Evolutionary conservation across 2,888 invertebrate species (phyloP), one percentile per base, ranked within the genome.

Genomic region (Apotomis turbidana): DNA sequence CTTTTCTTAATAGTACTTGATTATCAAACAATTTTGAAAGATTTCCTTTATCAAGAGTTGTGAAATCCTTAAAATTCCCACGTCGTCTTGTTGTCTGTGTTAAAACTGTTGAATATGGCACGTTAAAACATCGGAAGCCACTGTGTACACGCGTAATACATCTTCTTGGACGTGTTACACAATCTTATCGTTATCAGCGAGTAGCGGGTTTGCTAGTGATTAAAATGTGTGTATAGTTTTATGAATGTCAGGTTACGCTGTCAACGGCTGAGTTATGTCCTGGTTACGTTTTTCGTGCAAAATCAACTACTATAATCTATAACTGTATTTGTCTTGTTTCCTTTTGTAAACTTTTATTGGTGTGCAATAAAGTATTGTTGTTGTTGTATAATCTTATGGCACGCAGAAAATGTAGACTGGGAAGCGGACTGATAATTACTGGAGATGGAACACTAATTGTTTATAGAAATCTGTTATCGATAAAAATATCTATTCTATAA

Each of bases 151-250:
- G 64, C 49, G 67, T 67, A 54, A 61, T 62, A 61, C 15, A 57
- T 66, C 58, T 63, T 44, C 49, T 62, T 41, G 12, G 62, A 52
- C 63, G 63, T 64, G 68, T 68, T 49, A 62, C 49, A 68, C 64
- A 70, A 73, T 68, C 70, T 70, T 70, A 66, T 73, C 70, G 61
- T 57, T 73, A 71, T 71, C 60, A 41, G 44, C 51, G 44, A 49
- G 49, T 66, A 57, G 66, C 60, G 64, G 38, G 70, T 54, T 64
- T 70, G 59, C 52, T 27, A 59, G 27, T 41, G 59, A 64, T 70
- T 60, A 64, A 12, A 70, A n/a, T 68, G 62, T 59, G 62, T 68
- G 44, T 38, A 58, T n/a, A 62, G 68, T 68, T 38, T 71, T 68
- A 62, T 38, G 55, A 54, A 60, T 51, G 61, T 52, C 61, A 46